These are phyloP conservation scores for Cataglyphis rosenhaueri DNA, from an alignment of 2,888 invertebrate genomes.

Conservation along the genomic window DNA sequence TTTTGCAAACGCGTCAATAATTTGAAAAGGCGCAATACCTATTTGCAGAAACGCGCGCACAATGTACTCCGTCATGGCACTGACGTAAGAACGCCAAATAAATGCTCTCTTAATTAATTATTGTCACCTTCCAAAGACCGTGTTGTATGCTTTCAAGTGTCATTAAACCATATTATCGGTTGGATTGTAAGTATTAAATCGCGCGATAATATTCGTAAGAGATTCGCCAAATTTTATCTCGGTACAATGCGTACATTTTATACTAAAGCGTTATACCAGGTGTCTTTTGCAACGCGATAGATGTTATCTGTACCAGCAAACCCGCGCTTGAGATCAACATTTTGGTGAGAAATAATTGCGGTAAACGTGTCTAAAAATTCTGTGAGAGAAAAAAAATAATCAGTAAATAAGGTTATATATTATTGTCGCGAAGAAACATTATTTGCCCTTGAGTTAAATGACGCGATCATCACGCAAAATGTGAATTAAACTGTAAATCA, in stretches of 20 bases:
- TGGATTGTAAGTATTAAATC: background rate
- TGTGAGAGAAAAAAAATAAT: background rate
- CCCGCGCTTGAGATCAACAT: background rate
- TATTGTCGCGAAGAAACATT: constrained; percentile 30
- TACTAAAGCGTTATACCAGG: background rate
- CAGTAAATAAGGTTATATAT: constrained; percentile 24
- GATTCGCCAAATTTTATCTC: constrained; percentile 1
- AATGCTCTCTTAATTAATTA: constrained; percentile 52
- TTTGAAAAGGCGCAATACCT: constrained; percentile 19
- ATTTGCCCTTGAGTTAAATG: constrained; percentile 37
- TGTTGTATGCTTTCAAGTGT: constrained; percentile 17
- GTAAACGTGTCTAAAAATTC: background rate
- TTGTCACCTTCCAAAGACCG: constrained; percentile 4
- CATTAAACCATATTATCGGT: constrained; percentile 18
- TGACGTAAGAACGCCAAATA: constrained; percentile 33
- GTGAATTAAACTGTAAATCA: constrained; percentile 20
- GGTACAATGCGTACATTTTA: background rate
- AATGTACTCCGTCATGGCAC: background rate
- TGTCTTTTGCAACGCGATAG: background rate
- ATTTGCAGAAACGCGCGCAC: background rate
- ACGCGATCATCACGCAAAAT: background rate
- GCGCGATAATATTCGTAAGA: background rate
- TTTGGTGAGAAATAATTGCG: constrained; percentile 19
- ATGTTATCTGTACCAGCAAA: background rate
- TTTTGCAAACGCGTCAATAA: background rate